Evolutionary conservation across 2,797 vertebrate species (phyloP).

Genomic region (Gymnoscopelus braueri): DNA sequence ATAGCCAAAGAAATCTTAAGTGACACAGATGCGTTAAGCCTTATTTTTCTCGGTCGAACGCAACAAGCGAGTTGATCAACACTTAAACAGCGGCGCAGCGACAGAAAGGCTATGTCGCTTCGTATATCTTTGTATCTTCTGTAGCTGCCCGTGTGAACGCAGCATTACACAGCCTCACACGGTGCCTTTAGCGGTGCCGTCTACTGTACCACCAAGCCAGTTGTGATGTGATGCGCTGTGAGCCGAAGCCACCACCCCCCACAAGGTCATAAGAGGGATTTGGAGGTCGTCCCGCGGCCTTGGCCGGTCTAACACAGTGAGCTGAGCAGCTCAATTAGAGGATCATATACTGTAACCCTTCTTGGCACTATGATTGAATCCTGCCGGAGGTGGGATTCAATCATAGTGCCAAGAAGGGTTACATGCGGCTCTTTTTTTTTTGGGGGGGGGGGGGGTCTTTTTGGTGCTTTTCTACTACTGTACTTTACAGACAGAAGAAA

Average conservation of each 20-base stretch:
- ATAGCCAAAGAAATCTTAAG: too few species aligned
- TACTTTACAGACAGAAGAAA: too few species aligned
- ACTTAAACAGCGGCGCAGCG: not conserved
- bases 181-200: constrained; percentile 41
- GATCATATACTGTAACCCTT: not conserved
- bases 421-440: too few species aligned
- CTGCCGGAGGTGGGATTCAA: constrained; percentile 20
- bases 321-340: constrained; percentile 49
- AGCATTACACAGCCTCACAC: not conserved
- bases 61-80: too few species aligned
- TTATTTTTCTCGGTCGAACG: too few species aligned
- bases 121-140: too few species aligned
- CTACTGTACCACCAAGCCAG: constrained; percentile 49
- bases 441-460: too few species aligned
- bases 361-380: too few species aligned
- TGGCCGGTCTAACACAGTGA: constrained; percentile 39
- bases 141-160: not conserved
- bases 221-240: constrained; percentile 57
- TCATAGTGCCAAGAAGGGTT: not conserved
- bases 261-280: constrained; percentile 56
- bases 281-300: constrained; percentile 55
- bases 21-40: too few species aligned
- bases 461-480: too few species aligned
- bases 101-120: too few species aligned
- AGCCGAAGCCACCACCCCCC: constrained; percentile 22